phyloP scores from a whole-genome alignment of 2,113 vertebrate species.

The Lophotis ruficrista region DNA sequence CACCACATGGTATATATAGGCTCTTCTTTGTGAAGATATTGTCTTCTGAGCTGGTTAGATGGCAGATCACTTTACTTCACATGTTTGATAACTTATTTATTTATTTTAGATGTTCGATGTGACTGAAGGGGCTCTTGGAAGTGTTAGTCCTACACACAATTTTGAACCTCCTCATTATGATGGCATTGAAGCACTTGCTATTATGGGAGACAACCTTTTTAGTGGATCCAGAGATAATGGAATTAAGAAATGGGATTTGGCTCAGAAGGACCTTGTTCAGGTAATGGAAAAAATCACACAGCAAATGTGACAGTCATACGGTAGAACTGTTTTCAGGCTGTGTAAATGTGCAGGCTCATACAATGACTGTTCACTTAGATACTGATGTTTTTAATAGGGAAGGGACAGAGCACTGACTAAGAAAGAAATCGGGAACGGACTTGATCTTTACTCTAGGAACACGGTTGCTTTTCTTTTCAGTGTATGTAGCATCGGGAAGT shows the following conservation, averaged over 20 bases:
- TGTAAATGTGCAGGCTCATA: background rate
- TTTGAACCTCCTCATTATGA: conserved; percentile 93
- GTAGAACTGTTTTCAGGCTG: background rate
- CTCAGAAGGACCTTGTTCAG: conserved; percentile 88
- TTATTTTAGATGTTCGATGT: conserved; percentile 92
- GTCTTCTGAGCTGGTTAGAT: background rate
- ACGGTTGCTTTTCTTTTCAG: background rate
- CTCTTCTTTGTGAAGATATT: background rate
- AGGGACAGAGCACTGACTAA: background rate
- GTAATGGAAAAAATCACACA: conserved; percentile 63
- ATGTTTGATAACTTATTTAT: background rate
- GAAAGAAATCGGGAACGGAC: background rate
- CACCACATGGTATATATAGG: background rate
- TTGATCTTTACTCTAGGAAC: background rate
- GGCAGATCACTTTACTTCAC: background rate
- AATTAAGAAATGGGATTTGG: conserved; percentile 95
- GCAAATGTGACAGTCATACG: background rate
- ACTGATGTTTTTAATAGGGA: background rate
- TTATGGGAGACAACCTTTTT: conserved; percentile 87
- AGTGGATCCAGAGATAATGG: conserved; percentile 91
- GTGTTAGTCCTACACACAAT: conserved; percentile 84
- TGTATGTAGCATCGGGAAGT: background rate
- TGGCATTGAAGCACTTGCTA: conserved; percentile 86
- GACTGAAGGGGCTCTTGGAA: conserved; percentile 90
- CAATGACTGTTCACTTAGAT: background rate